Evolutionary conservation across 37 sponge, comb jelly and placozoan genomes (phyloP).

Genomic region (Hexactinellida sp.): DNA sequence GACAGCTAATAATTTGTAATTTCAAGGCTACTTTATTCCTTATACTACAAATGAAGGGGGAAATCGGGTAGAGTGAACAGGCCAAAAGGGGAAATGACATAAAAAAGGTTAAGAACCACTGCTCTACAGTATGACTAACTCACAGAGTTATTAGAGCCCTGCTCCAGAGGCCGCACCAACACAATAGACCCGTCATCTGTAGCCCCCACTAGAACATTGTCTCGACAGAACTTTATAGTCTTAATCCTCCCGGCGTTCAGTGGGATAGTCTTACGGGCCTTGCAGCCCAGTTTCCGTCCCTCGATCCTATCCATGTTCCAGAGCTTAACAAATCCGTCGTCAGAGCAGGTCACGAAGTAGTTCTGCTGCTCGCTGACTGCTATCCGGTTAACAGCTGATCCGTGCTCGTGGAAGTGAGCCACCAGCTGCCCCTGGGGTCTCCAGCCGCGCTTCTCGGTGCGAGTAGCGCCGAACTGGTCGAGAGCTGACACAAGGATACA

Average conservation of each 20-base stretch:
- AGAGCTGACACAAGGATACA: not conserved
- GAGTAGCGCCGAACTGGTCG: not conserved
- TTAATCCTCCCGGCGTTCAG: not conserved
- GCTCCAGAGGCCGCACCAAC: not conserved
- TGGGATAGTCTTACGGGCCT: constrained; percentile 22
- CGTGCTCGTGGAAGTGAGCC: constrained; percentile 83
- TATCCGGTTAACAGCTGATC: constrained; percentile 62
- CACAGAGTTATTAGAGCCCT: not conserved
- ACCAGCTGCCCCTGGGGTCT: constrained; percentile 62
- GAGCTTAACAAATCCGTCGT: constrained; percentile 69
- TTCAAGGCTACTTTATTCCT: no score
- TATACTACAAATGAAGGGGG: no score
- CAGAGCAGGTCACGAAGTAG: constrained; percentile 73
- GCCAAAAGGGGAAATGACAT: no score
- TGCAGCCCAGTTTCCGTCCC: constrained; percentile 39
- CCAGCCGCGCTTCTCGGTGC: constrained; percentile 39
- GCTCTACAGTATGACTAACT: no score
- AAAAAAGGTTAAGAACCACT: no score
- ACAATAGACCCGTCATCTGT: constrained; percentile 14
- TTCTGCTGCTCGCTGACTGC: constrained; percentile 33
- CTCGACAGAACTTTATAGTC: not conserved
- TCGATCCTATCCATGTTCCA: constrained; percentile 76
- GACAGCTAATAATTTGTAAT: no score
- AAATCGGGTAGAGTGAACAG: no score
- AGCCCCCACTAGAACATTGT: not conserved